phyloP scores from a whole-genome alignment of 1,140 invertebrate species.

The Diorhabda elongata region DNA sequence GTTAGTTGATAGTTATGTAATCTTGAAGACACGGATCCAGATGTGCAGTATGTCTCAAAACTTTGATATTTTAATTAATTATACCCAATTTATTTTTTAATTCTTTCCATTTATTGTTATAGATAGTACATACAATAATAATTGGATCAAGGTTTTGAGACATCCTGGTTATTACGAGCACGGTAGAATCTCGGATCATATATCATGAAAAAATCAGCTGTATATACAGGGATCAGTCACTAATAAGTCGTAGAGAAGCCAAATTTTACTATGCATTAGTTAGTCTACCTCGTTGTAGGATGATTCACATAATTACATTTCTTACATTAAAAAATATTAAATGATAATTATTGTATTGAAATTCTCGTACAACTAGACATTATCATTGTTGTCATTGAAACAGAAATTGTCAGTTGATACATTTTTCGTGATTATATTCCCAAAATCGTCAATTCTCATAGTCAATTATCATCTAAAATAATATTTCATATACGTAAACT shows the following conservation, averaged over 20 bases:
- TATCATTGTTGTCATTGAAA: too few relatives aligned
- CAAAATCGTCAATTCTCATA: too few relatives aligned
- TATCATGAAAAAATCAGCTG: background rate
- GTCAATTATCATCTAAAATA: too few relatives aligned
- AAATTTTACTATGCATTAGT: background rate
- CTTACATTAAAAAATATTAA: background rate
- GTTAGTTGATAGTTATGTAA: constrained; percentile 20
- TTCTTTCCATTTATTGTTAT: background rate
- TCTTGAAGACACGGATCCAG: constrained; percentile 14
- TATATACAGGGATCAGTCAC: background rate
- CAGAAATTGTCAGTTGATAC: too few relatives aligned
- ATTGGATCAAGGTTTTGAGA: background rate
- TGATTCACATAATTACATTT: background rate
- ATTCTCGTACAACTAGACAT: too few relatives aligned
- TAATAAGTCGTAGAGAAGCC: background rate
- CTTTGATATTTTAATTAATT: too few relatives aligned
- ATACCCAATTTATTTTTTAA: background rate
- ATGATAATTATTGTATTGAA: too few relatives aligned
- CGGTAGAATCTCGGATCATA: background rate
- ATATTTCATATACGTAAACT: too few relatives aligned
- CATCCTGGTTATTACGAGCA: background rate
- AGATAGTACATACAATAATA: background rate
- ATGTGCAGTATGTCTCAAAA: background rate
- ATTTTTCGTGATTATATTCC: too few relatives aligned
- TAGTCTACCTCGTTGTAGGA: background rate